Evolutionary conservation across 2,113 vertebrate species (phyloP), one percentile per base, ranked within the genome.

Genomic region (Sinocyclocheilus maitianheensis): DNA sequence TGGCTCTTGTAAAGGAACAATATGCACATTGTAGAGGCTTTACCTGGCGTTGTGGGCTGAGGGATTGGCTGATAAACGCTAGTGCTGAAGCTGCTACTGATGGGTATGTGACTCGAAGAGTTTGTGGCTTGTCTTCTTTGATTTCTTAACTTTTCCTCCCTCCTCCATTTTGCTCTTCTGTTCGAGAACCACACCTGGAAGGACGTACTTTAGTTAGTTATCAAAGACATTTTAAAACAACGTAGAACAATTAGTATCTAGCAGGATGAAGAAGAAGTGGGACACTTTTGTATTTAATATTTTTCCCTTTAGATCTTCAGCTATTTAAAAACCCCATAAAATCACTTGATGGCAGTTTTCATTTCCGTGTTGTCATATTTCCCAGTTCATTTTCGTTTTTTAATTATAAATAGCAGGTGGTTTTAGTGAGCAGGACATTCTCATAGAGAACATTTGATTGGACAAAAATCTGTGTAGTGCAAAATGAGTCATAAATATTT

Each of bases 151-250:
- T 99, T 99, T 87, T 99, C 98, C 92, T 99, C 98, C 91, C 98
- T 93, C 95, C 98, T 96, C 98, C 98, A 99, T 85, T 99, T 99
- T 83, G 98, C 98, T 93, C 98, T 95, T 94, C 98, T 95, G 92
- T 99, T 99, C 79, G 98, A 99, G 94, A 99, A 99, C 98, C 98
- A 99, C 90, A 99, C 98, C 98, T 99, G 91, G 72, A 91, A 58
- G 65, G 71, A 10, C 34, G 74, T 51, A 2, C 3, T 40, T 76
- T 16, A 20, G 69, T 37, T 20, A 81, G 60, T 65, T 65, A 46
- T 46, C 22, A 69, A 18, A 71, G 46, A 79, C 14, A 55, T n/a
- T 34, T 79, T 24, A 20, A 71, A 71, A 71, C 14, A 9, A 10
- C 1, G 0, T 71, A 20, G 16, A 37, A 71, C 30, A 71, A 20